Evolutionary conservation across 2,113 vertebrate species (phyloP), one percentile per base, ranked within the genome.

Genomic region (Heterotilapia buettikoferi): DNA sequence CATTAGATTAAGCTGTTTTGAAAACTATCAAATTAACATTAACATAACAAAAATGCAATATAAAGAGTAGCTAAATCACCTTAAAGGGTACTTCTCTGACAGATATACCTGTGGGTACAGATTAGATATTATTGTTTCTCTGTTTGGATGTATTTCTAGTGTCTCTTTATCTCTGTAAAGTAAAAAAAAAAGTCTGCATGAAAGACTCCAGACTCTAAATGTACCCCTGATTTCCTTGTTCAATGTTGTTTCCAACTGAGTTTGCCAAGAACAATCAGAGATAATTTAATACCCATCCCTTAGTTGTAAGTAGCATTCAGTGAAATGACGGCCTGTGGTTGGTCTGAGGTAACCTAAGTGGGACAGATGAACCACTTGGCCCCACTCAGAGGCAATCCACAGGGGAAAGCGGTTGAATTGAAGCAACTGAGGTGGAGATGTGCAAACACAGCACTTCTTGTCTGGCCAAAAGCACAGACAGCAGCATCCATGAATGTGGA

Each of bases 251-350:
- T 90, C 81, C 89, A 14, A 47, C 56, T 7, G n/a, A 36, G 86
- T 19, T 76, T 89, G 89, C 94, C 90, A 90, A 95, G 81, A 90
- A 89, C 80, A 91, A 90, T 80, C 52, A 54, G 52, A 31, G 89
- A 91, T 52, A 54, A 90, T 88, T 88, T 68, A 88, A 50, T 68
- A 76, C 21, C 36, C 45, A 54, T 94, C 33, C 7, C 71, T 36
- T 9, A 73, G 84, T 80, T 92, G 82, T 3, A 5, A 78, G 68
- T 26, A 3, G 63, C 0, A 7, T 33, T 52, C 83, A 16, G 61
- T 53, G 57, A 81, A 88, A 88, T 31, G 66, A 88, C 80, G 16
- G 80, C 33, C 82, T 84, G 84, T 7, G 83, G 82, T 86, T 76
- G 71, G 57, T 91, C 79, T 63, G 86, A 82, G 82, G 68, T 73